phyloP scores from a whole-genome alignment of 2,797 vertebrate genomes.

The Spatula clypeata region DNA sequence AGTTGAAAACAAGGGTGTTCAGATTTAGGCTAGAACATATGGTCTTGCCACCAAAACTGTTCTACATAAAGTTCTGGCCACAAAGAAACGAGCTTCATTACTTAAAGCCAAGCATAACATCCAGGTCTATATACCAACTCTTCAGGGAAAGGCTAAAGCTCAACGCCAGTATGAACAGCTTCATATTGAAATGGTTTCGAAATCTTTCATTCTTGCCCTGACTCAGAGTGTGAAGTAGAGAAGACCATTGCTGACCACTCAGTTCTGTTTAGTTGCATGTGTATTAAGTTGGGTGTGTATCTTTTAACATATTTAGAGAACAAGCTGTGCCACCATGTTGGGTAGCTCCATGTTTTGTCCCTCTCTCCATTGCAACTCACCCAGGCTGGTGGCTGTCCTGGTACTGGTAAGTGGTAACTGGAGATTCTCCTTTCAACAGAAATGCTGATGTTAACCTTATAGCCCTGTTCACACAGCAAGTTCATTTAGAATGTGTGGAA shows the following conservation, averaged over 20 bases:
- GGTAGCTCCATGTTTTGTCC: background rate
- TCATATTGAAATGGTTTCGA: accelerated
- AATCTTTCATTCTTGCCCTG: background rate
- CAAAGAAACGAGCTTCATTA: background rate
- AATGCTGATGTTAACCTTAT: background rate
- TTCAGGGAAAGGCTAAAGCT: background rate
- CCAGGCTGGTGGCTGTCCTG: background rate
- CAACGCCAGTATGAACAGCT: background rate
- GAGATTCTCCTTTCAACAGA: background rate
- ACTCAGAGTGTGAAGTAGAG: background rate
- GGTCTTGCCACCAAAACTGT: background rate
- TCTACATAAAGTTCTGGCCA: background rate
- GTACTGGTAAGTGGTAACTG: background rate
- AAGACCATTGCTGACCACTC: background rate
- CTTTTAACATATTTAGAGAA: background rate
- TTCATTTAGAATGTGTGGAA: background rate
- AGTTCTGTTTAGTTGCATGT: background rate
- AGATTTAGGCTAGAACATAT: background rate
- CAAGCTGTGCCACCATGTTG: background rate
- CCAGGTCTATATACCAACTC: background rate
- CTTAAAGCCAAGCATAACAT: background rate
- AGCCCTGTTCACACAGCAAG: background rate
- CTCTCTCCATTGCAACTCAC: background rate
- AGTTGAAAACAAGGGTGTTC: background rate
- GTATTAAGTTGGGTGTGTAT: no score